Evolutionary conservation across 2,113 vertebrate species (phyloP), one percentile per base, ranked within the genome.

Genomic region (Panthera leo): DNA sequence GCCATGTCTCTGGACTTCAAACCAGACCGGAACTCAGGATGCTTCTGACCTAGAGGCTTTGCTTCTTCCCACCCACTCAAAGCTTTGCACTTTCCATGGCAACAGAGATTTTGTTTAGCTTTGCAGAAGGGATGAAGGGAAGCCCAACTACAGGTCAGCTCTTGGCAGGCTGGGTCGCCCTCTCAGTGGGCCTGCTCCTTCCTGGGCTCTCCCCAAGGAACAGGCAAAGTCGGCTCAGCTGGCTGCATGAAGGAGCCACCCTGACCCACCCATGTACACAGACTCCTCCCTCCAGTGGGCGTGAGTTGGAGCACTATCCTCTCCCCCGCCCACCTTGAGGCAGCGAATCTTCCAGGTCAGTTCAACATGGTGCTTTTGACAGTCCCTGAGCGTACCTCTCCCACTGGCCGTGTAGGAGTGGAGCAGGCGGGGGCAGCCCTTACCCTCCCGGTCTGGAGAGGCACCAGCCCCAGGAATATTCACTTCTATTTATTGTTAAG

Each of bases 401-500:
- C 79, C 16, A 10, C 3, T 7, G 5, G 48, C 10, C 48, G 45
- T 16, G 34, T 14, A 78, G 83, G 78, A 94, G 75, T 9, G 23
- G 31, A 75, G 42, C 58, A 23, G 42, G 53, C 18, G 3, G 42
- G 53, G 34, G 53, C 34, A 48, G 61, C 34, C 73, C 51, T 55
- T 36, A 42, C 5, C 58, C 68, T 78, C 53, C 19, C 3, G 9
- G 34, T 12, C 89, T 88, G 65, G 19, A 87, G 53, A 89, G 70
- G 65, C 78, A 84, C 63, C 68, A 88, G 23, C 1, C 58, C 71
- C 71, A 34, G 78, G n/a, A 86, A 48, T 6, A 2, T 70, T 80
- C 67, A 53, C 90, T 78, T 48, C 67, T 86, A 7, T 19, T 68
- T 70, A 90, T 39, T 92, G 75, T 71, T 92, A 53, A 67, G 94